Evolutionary conservation across 2,888 invertebrate genomes (phyloP), one percentile per base, ranked within the genome.

Genomic region (Chironomus tentans): DNA sequence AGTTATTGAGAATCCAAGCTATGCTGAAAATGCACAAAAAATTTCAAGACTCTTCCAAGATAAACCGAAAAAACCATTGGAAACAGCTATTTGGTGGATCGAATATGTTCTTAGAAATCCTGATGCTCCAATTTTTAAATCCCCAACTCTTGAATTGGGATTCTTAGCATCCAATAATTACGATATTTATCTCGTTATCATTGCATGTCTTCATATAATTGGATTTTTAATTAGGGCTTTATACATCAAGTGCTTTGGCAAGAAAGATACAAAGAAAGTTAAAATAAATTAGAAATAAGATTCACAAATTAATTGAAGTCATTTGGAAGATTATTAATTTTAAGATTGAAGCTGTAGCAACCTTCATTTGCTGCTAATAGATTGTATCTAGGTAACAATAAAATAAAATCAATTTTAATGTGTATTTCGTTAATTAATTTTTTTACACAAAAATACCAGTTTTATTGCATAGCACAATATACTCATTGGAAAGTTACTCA

Each of bases 51-150:
- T 50, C 6, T 76, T 69, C 50, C 76, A 38, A 21, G 76, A 69
- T 21, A 68, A 50, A 21, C 68, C 68, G 22, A 15, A 50, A 38
- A 48, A 68, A n/a, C 76, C 71, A 6, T 38, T 71, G 3, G 68
- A 71, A 2, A 38, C 46, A 5, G 76, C 71, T 12, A 13, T 76
- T 15, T 76, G 72, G 71, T 71, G 76, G 76, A 68, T 76, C 6
- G 76, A 76, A 65, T 76, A 50, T 48, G 72, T 70, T 13, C 5
- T 76, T 10, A 65, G 71, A 68, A 71, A 72, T 56, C 68, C 76
- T 2, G 22, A 38, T 21, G 28, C 76, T 46, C 46, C 48, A 15
- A 48, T 62, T 22, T 76, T 22, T 12, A 18, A 50, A 69, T 56
- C 76, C 10, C 47, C 69, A 12, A 50, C 69, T 4, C 15, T 76